Conservation (phyloP, 2,888 invertebrate species). For the Caenorhabditis wallacei region DNA sequence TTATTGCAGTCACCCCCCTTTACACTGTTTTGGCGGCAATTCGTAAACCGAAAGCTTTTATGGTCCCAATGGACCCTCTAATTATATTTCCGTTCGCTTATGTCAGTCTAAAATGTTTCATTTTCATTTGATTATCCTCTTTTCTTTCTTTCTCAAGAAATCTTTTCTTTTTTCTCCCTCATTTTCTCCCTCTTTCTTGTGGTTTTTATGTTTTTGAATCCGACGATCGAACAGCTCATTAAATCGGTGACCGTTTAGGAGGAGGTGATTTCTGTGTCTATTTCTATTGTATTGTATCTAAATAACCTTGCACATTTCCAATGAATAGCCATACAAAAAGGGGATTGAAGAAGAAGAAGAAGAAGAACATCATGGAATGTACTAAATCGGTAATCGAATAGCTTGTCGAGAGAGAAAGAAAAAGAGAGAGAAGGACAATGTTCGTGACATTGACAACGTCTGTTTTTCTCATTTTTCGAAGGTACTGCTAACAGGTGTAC, state of each 20-base stretch:
- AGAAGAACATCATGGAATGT: constrained; percentile 53
- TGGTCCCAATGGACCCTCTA: constrained; percentile 57
- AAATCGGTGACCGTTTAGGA: constrained; percentile 58
- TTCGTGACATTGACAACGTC: constrained; percentile 44
- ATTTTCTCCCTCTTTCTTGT: constrained; percentile 6
- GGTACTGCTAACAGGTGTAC: constrained; percentile 29
- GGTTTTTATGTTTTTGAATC: constrained; percentile 25
- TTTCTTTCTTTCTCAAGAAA: constrained; percentile 7
- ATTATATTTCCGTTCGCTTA: constrained; percentile 57
- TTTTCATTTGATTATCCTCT: constrained; percentile 46
- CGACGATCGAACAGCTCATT: constrained; percentile 53
- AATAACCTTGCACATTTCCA: constrained; percentile 56
- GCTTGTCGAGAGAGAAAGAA: constrained; percentile 27
- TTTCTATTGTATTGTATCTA: constrained; percentile 6
- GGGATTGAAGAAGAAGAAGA: constrained; percentile 5
- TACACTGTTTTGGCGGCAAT: constrained; percentile 51
- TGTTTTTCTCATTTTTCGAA: constrained; percentile 31
- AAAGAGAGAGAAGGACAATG: constrained; percentile 5
- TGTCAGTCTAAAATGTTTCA: constrained; percentile 45
- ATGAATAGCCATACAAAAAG: constrained; percentile 52
- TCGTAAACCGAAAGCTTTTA: constrained; percentile 41
- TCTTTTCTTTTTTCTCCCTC: constrained; percentile 9
- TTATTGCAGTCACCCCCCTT: constrained; percentile 46
- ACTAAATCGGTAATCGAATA: constrained; percentile 61
- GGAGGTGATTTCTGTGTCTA: constrained; percentile 32